phyloP scores from a whole-genome alignment of 2,888 invertebrate genomes.

The Dendrolimus pini region DNA sequence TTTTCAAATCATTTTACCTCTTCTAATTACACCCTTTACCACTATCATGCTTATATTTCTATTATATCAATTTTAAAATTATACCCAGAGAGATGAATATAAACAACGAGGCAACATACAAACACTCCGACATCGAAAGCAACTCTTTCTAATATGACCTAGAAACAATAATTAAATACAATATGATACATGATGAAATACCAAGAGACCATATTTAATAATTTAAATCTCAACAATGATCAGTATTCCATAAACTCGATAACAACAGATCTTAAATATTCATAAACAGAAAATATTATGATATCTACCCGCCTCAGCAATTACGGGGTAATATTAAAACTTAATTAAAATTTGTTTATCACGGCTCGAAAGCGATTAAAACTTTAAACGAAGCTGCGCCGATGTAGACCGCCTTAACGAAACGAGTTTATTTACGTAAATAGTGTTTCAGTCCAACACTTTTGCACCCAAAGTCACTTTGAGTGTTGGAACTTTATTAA shows the following conservation, averaged over 20 bases:
- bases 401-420: constrained; percentile 63
- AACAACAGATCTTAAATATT: constrained; percentile 32
- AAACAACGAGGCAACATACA: no score
- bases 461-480: constrained; percentile 18
- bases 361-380: constrained; percentile 74
- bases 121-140: no score
- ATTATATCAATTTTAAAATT: no score
- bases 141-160: no score
- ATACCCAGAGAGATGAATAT: no score
- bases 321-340: constrained; percentile 75
- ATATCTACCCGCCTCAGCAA: constrained; percentile 65
- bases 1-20: no score
- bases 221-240: no score
- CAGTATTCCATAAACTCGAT: neutral
- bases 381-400: constrained; percentile 70
- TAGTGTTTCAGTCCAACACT: constrained; percentile 47
- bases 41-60: no score
- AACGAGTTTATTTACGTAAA: constrained; percentile 66
- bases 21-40: no score
- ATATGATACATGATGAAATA: no score
- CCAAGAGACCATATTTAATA: no score
- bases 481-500: constrained; percentile 13
- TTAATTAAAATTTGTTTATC: constrained; percentile 76
- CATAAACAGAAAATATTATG: constrained; percentile 60
- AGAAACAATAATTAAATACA: no score